phyloP scores from a whole-genome alignment of 2,888 invertebrate species.

The Cacoxenus indagator region DNA sequence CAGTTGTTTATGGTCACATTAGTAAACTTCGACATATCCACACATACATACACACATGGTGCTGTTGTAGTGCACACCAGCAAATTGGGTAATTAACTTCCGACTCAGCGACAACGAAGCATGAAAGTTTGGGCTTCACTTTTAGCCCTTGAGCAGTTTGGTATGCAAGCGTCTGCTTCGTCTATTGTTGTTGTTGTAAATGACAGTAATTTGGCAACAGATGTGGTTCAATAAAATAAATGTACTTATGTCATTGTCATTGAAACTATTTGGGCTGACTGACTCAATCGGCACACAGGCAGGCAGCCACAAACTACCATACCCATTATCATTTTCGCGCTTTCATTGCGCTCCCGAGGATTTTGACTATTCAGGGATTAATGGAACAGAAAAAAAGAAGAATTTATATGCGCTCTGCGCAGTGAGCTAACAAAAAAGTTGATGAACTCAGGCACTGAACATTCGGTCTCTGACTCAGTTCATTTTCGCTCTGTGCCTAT shows the following conservation, averaged over 20 bases:
- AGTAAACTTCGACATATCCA: not conserved
- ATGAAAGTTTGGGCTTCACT: not conserved
- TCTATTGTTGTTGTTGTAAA: not conserved
- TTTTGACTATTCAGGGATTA: too few relatives aligned
- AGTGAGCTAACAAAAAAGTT: not conserved
- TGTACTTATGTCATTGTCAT: conserved; percentile 50
- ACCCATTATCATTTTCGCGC: not conserved
- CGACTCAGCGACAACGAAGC: not conserved
- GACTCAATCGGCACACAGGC: conserved; percentile 26
- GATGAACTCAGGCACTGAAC: not conserved
- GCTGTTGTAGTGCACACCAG: not conserved
- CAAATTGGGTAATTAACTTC: conserved; percentile 20
- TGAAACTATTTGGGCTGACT: conserved; percentile 42
- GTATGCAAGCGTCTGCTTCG: not conserved
- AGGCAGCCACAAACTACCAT: not conserved
- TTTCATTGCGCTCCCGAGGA: not conserved
- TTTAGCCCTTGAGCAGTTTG: conserved; percentile 1
- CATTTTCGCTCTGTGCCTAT: not conserved
- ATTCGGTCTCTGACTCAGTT: not conserved
- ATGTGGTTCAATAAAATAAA: conserved; percentile 54
- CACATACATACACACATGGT: not conserved
- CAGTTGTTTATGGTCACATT: not conserved
- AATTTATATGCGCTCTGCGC: not conserved
- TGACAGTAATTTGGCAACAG: conserved; percentile 8
- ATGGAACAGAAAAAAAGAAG: not conserved